Evolutionary conservation across 2,888 invertebrate genomes (phyloP), one percentile per base, ranked within the genome.

Genomic region (Allophyes oxyacanthae): DNA sequence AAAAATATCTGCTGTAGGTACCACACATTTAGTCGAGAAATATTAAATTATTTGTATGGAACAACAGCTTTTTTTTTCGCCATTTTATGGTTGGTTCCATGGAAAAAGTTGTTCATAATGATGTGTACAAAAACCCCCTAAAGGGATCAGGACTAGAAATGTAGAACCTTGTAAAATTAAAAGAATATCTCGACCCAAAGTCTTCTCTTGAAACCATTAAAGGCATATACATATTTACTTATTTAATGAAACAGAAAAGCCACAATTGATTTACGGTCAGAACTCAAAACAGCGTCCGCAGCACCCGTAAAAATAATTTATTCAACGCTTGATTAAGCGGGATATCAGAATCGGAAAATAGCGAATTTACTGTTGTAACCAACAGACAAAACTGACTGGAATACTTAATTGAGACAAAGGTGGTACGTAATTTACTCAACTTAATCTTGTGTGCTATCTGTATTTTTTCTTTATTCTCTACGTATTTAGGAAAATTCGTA

Each of bases 371-470:
- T 41, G 42, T 42, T 43, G 42, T 42, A 38, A 48, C 56, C 36
- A 40, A 33, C 46, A 44, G 26, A 52, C 41, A 57, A 58, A 58
- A 64, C 61, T 59, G 72, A 61, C 63, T 60, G 36, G 77, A 77
- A 78, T 74, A 63, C 72, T 44, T 72, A 77, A 77, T 74, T 54
- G 6, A 50, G 56, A 72, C 64, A 72, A 66, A 60, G 51, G 42
- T 44, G 51, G 42, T 44, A 45, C 44, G 55, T 72, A 65, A 74
- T 72, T 67, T 65, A 49, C 62, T 62, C 54, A 56, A 38, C 32
- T 49, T 57, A 67, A 72, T 69, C 62, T n/a, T 48, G 5, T 58
- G 55, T 38, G 55, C 59, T 69, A 51, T 68, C 63, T 54, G 54
- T 57, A 56, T 63, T 56, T 32, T 55, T 49, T 60, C 38, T 40